Conservation (phyloP, 2,113 vertebrate genomes). For the Archilochus colubris region DNA sequence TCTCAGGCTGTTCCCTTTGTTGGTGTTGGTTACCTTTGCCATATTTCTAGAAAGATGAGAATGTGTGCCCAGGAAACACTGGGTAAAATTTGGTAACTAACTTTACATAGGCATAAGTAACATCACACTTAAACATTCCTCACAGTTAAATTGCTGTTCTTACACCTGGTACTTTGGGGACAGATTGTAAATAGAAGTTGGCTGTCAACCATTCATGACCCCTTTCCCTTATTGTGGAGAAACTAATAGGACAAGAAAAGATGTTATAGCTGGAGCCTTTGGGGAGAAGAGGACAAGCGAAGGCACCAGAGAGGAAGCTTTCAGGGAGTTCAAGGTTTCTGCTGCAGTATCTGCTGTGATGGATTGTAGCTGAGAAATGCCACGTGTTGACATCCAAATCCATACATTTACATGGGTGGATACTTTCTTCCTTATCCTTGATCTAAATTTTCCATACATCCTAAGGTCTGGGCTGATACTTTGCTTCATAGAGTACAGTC, state of each 20-base stretch:
- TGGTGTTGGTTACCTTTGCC: not conserved
- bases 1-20: not conserved
- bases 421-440: not conserved
- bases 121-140: not conserved
- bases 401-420: not conserved
- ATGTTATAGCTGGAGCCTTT: not conserved
- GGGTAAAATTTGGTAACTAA: not conserved
- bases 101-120: not conserved
- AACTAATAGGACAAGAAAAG: not conserved
- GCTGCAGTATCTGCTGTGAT: not conserved
- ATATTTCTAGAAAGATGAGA: conserved; percentile 3
- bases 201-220: not conserved
- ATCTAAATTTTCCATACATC: not conserved
- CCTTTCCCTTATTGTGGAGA: not conserved
- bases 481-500: not conserved
- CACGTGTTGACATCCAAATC: not conserved
- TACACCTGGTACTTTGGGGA: not conserved
- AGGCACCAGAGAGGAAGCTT: not conserved
- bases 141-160: not conserved
- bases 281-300: not conserved
- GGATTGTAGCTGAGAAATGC: not conserved
- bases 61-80: not conserved
- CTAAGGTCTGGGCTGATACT: not conserved
- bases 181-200: not conserved
- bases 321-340: not conserved